Conservation (phyloP, 2,113 vertebrate species). For the Puma concolor region DNA sequence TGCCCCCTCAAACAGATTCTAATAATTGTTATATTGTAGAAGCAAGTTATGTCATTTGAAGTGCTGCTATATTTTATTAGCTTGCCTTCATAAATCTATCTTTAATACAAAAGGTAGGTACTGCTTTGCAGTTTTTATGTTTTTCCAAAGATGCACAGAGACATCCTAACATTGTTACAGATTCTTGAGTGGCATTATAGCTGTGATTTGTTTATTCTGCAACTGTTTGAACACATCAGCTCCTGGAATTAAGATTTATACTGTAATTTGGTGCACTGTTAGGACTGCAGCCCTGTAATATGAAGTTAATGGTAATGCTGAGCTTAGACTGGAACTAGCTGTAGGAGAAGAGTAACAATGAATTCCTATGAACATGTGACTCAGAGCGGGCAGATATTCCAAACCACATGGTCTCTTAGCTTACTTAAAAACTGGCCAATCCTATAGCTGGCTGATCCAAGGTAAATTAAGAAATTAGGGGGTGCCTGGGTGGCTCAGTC, state of each 20-base stretch:
- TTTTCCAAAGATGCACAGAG: constrained; percentile 33
- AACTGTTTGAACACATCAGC: background rate
- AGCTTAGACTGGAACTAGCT: background rate
- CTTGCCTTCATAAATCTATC: constrained; percentile 11
- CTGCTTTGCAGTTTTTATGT: background rate
- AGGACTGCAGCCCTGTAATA: background rate
- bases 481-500: no score
- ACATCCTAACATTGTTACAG: background rate
- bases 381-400: background rate
- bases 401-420: background rate
- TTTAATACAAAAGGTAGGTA: background rate
- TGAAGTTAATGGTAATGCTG: background rate
- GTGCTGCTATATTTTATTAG: background rate
- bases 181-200: background rate
- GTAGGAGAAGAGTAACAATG: background rate
- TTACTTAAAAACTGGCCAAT: background rate
- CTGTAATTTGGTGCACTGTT: background rate
- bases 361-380: background rate
- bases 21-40: background rate
- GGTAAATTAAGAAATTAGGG: background rate
- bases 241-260: background rate
- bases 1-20: background rate
- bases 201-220: background rate
- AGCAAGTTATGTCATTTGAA: background rate
- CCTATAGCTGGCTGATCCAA: background rate